Evolutionary conservation across 1,140 invertebrate genomes (phyloP).

Genomic region (Drosophila oshimai): DNA sequence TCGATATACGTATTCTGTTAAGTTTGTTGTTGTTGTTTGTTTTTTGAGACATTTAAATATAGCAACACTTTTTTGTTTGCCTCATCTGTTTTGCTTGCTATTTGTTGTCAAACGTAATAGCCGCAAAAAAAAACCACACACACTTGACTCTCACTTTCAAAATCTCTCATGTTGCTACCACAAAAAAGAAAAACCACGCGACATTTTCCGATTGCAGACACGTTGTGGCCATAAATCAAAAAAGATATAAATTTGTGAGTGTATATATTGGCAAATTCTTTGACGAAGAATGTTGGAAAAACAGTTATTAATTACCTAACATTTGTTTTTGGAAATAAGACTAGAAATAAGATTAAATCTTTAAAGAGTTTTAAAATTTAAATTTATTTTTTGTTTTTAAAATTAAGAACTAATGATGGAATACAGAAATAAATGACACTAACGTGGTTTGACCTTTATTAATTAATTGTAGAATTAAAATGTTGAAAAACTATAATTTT

Average conservation of each 20-base stretch:
- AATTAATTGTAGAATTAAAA: neutral
- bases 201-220: slow-evolving; percentile 25
- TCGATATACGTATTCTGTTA: slow-evolving; percentile 1
- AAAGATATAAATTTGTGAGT: slow-evolving; percentile 30
- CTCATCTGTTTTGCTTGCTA: slow-evolving; percentile 14
- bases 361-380: neutral
- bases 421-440: too few relatives aligned
- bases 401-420: too few relatives aligned
- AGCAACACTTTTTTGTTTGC: slow-evolving; percentile 36
- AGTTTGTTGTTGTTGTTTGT: slow-evolving; percentile 34
- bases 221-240: slow-evolving; percentile 67
- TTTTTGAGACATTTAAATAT: slow-evolving; percentile 50
- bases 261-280: neutral
- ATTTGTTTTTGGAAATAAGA: too few relatives aligned
- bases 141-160: slow-evolving; percentile 59
- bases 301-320: neutral
- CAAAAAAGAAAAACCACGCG: slow-evolving; percentile 21
- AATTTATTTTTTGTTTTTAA: neutral
- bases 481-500: neutral
- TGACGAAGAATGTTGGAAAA: neutral
- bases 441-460: too few relatives aligned
- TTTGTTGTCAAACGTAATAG: slow-evolving; percentile 48
- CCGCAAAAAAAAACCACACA: slow-evolving; percentile 29
- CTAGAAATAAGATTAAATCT: too few relatives aligned
- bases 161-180: slow-evolving; percentile 20